A percentile compares a stretch with the other conserved stretches of the same genome.
These are phyloP conservation scores for Nyctereutes procyonoides DNA, from an alignment of 2,113 vertebrate species.

Conservation along the genomic window DNA sequence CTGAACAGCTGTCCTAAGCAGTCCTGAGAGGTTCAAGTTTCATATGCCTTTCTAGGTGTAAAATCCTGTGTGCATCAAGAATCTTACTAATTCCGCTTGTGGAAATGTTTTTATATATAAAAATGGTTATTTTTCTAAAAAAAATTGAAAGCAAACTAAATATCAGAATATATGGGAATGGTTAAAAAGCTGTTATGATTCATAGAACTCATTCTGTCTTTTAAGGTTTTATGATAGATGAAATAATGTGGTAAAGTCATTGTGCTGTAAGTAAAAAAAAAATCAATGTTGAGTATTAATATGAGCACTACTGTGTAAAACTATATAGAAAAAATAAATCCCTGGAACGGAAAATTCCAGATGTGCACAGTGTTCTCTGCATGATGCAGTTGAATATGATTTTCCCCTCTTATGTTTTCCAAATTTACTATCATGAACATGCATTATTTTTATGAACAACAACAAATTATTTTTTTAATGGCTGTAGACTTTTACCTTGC, in stretches of 20 bases:
- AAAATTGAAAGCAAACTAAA: background rate
- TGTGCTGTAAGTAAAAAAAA: constrained; percentile 7
- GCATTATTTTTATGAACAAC: constrained; percentile 42
- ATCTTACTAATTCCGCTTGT: background rate
- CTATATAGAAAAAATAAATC: background rate
- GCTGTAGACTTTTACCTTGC: background rate
- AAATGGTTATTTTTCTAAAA: constrained; percentile 28
- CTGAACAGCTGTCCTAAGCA: background rate
- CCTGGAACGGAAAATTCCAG: background rate
- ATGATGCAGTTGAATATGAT: background rate
- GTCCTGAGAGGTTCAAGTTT: background rate
- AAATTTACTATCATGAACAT: background rate
- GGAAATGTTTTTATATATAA: background rate
- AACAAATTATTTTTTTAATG: constrained; percentile 29
- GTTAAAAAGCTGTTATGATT: background rate
- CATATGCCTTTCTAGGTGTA: background rate
- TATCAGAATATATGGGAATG: background rate
- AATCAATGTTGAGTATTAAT: constrained; percentile 33
- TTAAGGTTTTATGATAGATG: constrained; percentile 14
- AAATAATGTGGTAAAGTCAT: constrained; percentile 39
- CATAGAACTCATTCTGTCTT: constrained; percentile 40
- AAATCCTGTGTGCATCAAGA: background rate
- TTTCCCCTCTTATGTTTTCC: background rate
- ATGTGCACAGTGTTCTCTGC: background rate
- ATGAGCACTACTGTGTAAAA: background rate